Evolutionary conservation across 1,140 invertebrate genomes (phyloP).

Genomic region (Ylistrum balloti): DNA sequence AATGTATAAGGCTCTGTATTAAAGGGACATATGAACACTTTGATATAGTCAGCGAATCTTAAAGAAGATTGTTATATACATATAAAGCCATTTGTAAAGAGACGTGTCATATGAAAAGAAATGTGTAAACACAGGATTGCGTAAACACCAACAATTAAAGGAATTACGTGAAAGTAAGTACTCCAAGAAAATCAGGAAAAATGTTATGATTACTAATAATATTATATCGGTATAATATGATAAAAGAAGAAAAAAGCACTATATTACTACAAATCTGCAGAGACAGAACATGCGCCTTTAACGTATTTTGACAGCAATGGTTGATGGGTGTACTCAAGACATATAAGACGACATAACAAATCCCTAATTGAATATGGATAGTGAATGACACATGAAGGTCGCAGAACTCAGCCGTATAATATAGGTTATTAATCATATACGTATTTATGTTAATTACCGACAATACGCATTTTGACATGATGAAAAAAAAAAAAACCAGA

Average conservation of each 20-base stretch:
- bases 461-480: not conserved
- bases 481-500: not conserved
- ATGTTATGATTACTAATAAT: too few species aligned
- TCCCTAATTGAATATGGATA: conserved; percentile 6
- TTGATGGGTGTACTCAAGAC: not conserved
- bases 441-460: not conserved
- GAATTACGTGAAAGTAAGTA: too few species aligned
- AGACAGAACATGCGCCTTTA: not conserved
- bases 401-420: not conserved
- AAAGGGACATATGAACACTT: not conserved
- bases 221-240: too few species aligned
- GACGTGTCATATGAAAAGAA: too few species aligned
- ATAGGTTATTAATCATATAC: not conserved
- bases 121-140: too few species aligned
- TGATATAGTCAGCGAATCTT: too few species aligned
- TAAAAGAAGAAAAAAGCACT: too few species aligned
- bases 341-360: not conserved
- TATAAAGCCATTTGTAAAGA: too few species aligned
- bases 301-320: not conserved
- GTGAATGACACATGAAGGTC: not conserved
- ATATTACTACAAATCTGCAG: too few species aligned
- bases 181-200: too few species aligned
- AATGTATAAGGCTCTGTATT: not conserved
- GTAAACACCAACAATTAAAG: too few species aligned
- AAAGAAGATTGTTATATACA: too few species aligned